These are phyloP conservation scores for Opisthograptis luteolata DNA, from an alignment of 2,888 invertebrate species.

Conservation along the genomic window DNA sequence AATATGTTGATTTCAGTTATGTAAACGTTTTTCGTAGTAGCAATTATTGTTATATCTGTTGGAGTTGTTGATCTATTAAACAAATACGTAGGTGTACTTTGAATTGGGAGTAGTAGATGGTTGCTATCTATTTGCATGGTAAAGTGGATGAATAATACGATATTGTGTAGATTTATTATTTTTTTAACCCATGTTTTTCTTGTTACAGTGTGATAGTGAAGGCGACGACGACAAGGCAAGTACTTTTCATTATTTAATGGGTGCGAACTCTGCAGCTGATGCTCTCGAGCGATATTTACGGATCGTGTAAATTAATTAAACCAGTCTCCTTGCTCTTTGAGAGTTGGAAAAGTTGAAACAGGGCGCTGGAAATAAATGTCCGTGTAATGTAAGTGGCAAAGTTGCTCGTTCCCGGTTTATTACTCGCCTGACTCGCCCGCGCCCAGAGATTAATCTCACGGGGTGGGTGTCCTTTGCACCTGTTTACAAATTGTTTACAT, in stretches of 20 bases:
- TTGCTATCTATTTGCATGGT: constrained; percentile 19
- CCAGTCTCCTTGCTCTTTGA: constrained; percentile 59
- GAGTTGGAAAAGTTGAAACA: constrained; percentile 73
- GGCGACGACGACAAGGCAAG: constrained; percentile 96
- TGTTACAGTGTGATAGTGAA: constrained; percentile 96
- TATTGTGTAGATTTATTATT: not conserved
- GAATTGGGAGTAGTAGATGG: constrained; percentile 18
- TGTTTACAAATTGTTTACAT: constrained; percentile 51
- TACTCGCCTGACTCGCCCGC: constrained; percentile 61
- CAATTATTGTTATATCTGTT: constrained; percentile 1
- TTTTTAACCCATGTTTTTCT: constrained; percentile 60
- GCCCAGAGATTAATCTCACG: constrained; percentile 70
- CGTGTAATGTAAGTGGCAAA: constrained; percentile 80
- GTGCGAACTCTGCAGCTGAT: constrained; percentile 45
- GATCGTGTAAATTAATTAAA: constrained; percentile 75
- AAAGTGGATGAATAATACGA: not conserved
- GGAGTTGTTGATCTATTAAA: constrained; percentile 9
- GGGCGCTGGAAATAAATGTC: constrained; percentile 77
- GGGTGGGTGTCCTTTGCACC: constrained; percentile 50
- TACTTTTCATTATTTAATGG: constrained; percentile 53
- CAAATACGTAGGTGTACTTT: not conserved
- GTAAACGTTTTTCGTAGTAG: not conserved
- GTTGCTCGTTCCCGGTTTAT: constrained; percentile 77
- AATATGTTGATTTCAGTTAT: not conserved
- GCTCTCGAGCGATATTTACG: constrained; percentile 57